These are phyloP conservation scores for Mimas tiliae DNA, from an alignment of 2,888 invertebrate genomes.

Conservation along the genomic window DNA sequence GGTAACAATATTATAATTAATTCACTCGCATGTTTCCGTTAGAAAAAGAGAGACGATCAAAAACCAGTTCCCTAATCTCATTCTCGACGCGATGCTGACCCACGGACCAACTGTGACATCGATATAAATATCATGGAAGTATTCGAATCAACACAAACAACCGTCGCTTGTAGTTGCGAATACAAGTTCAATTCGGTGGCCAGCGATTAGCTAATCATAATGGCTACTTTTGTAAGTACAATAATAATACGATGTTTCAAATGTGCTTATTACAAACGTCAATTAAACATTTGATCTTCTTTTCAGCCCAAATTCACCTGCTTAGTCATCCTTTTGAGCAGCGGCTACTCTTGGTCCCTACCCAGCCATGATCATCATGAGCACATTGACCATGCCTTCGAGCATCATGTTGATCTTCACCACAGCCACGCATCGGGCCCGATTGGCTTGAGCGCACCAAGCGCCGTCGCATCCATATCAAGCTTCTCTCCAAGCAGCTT, in stretches of 20 bases:
- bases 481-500: conserved; percentile 77
- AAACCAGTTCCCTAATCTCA: conserved; percentile 70
- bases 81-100: conserved; percentile 58
- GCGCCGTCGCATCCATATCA: conserved; percentile 45
- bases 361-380: conserved; percentile 57
- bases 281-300: conserved; percentile 37
- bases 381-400: conserved; percentile 26
- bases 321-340: conserved; percentile 75
- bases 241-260: conserved; percentile 21
- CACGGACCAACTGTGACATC: conserved; percentile 53
- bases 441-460: conserved; percentile 34
- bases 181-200: conserved; percentile 68
- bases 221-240: conserved; percentile 80
- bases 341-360: conserved; percentile 64
- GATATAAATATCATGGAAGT: conserved; percentile 78
- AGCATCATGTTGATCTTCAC: conserved; percentile 3
- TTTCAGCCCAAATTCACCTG: conserved; percentile 75
- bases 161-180: conserved; percentile 69
- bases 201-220: conserved; percentile 81
- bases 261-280: not conserved
- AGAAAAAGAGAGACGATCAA: conserved; percentile 67
- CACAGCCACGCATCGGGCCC: conserved; percentile 35
- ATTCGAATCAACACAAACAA: conserved; percentile 70
- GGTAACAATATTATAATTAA: conserved; percentile 72
- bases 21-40: conserved; percentile 69